phyloP scores from a whole-genome alignment of 2,888 invertebrate species.

The Byasa hedistus region DNA sequence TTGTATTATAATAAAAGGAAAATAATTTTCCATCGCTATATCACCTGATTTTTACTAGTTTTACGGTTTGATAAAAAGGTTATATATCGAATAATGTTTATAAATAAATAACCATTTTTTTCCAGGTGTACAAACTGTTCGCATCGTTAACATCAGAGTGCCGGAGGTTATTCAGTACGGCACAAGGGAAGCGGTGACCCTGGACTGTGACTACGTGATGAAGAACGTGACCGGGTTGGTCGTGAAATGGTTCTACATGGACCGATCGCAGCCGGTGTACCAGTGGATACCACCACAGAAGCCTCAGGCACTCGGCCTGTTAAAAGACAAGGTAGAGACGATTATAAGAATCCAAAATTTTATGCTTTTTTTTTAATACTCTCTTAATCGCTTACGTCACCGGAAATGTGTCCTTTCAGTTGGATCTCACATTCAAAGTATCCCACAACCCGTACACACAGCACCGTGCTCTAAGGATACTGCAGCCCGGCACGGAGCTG shows the following conservation, averaged over 20 bases:
- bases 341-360: too few relatives aligned
- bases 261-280: slow-evolving; percentile 84
- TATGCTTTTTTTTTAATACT: too few relatives aligned
- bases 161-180: slow-evolving; percentile 81
- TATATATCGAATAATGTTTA: too few relatives aligned
- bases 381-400: too few relatives aligned
- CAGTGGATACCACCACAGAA: slow-evolving; percentile 88
- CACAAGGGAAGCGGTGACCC: slow-evolving; percentile 77
- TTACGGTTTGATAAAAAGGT: too few relatives aligned
- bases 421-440: slow-evolving; percentile 83
- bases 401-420: slow-evolving; percentile 46
- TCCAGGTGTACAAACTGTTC: slow-evolving; percentile 79
- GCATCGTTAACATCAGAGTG: slow-evolving; percentile 81
- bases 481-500: slow-evolving; percentile 83
- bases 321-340: slow-evolving; percentile 59
- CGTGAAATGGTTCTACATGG: slow-evolving; percentile 87
- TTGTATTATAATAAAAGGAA: too few relatives aligned
- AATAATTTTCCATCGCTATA: too few relatives aligned
- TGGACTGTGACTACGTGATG: slow-evolving; percentile 87
- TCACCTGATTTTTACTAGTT: too few relatives aligned
- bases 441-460: slow-evolving; percentile 84
- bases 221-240: slow-evolving; percentile 84
- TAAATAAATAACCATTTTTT: background rate
- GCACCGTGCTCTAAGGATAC: slow-evolving; percentile 85
- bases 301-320: slow-evolving; percentile 82